A percentile compares a stretch with the other conserved stretches of the same genome.
Evolutionary conservation across 2,113 vertebrate species (phyloP).

Genomic region (Calonectris borealis): DNA sequence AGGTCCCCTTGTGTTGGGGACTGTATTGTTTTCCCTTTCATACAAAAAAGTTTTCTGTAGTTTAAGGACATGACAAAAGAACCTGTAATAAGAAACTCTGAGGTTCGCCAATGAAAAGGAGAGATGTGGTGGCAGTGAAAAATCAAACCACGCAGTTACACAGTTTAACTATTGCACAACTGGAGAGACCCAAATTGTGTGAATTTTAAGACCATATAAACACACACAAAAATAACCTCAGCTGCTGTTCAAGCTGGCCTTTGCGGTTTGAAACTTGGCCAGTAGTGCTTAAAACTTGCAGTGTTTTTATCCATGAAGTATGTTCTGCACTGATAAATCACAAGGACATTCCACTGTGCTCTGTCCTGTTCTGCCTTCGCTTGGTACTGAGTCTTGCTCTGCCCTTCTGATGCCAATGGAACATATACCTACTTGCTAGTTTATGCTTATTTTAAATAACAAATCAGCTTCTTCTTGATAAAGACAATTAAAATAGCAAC

Average conservation of each 20-base stretch:
- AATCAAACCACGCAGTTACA: background rate
- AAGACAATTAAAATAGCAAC: background rate
- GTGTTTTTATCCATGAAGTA: background rate
- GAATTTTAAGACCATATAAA: background rate
- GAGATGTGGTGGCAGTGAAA: background rate
- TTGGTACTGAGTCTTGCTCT: background rate
- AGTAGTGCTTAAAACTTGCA: background rate
- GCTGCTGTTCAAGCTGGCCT: background rate
- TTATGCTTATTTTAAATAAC: background rate
- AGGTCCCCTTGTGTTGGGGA: background rate
- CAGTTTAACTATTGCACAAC: background rate
- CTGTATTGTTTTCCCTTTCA: background rate
- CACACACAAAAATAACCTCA: background rate
- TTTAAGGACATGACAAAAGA: background rate
- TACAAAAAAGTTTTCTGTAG: background rate
- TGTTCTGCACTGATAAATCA: background rate
- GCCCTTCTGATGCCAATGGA: background rate
- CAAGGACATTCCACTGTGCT: rapidly evolving
- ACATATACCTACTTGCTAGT: background rate
- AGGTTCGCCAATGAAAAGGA: background rate
- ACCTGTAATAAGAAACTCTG: background rate
- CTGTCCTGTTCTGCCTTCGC: background rate
- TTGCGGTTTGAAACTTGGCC: background rate
- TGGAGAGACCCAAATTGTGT: background rate
- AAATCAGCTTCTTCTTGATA: background rate